Evolutionary conservation across 2,113 vertebrate species (phyloP).

Genomic region (Crotalus tigris): DNA sequence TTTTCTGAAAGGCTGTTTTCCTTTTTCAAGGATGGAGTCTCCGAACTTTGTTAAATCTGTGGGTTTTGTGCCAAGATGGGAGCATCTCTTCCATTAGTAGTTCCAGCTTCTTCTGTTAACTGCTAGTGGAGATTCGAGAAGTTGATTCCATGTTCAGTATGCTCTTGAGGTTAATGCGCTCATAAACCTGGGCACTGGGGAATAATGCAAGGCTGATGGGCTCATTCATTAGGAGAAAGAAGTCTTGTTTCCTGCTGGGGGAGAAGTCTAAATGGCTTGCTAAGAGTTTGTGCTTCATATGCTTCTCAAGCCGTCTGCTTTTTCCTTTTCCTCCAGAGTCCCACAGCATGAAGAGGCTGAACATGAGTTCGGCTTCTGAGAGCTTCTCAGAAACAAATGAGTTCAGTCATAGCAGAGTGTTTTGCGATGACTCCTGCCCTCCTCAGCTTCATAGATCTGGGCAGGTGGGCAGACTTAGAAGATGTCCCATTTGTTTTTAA

Average conservation of each 20-base stretch:
- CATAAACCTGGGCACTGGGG: not conserved
- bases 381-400: not conserved
- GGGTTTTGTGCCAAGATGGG: not conserved
- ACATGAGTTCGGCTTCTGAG: not conserved
- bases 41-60: not conserved
- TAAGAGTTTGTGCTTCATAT: rapidly evolving
- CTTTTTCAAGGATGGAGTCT: rapidly evolving
- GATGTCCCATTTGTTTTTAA: not conserved
- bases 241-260: not conserved
- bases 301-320: not conserved
- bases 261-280: rapidly evolving
- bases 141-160: not conserved
- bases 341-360: not conserved
- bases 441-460: not conserved
- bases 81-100: not conserved
- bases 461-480: not conserved
- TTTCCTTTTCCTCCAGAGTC: not conserved
- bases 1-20: rapidly evolving
- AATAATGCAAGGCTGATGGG: not conserved
- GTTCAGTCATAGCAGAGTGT: not conserved
- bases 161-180: not conserved
- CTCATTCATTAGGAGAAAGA: not conserved
- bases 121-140: not conserved
- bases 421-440: not conserved
- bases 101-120: not conserved